Evolutionary conservation across 2,797 vertebrate species (phyloP), one percentile per base, ranked within the genome.

Genomic region (Malurus leucopterus): DNA sequence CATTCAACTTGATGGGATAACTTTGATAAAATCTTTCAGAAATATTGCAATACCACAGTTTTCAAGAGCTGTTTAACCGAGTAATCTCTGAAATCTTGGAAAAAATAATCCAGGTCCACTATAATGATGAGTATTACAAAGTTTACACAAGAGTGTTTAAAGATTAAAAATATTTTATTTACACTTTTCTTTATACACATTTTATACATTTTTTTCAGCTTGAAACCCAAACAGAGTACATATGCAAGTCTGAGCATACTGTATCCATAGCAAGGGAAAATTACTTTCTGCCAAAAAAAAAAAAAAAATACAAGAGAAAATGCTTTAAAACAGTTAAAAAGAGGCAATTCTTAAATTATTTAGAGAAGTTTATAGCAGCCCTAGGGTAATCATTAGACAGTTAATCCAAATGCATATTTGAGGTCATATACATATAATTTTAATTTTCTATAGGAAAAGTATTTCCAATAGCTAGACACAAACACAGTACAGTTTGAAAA

Each of bases 161-260:
- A 97, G 97, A 96, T 97, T 95, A 97, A 98, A 98, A 98, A 98
- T 98, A 98, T 96, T 98, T 97, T 98, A 98, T 98, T 97, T 98
- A 98, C 97, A 98, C 78, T 97, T 97, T 95, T 95, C 94, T 97
- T 96, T 97, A 97, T 97, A 96, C 96, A 97, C 83, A 96, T 94
- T 97, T 96, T 97, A 95, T 96, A 97, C 96, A 97, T 90, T 90
- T 97, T 95, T 96, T 96, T 82, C 91, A 93, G 89, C 96, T 97
- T 96, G 95, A 97, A 97, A 97, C 95, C 94, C 93, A 36, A 97
- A 96, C 78, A 96, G 92, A 94, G 79, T 71, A 34, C 92, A 96
- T 96, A 96, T 59, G 93, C 95, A 96, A 96, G 77, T 96, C 89
- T 95, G 88, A 97, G 95, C 93, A 96, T 90, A 97, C 93, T 96